Evolutionary conservation across 2,888 invertebrate species (phyloP).

Genomic region (Ferrisia virgata): DNA sequence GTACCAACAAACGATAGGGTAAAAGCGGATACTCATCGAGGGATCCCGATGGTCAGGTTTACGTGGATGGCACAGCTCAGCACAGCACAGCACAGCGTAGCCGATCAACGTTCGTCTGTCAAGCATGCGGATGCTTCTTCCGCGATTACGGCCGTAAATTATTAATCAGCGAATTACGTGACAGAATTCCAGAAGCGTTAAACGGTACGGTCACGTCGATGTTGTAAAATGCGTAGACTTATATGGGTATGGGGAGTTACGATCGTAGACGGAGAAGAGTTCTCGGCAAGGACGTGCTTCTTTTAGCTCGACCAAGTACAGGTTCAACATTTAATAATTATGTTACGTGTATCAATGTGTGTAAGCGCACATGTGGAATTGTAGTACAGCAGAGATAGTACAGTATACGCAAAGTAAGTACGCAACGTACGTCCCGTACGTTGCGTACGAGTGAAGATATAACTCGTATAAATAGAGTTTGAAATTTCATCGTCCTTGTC

Average conservation of each 20-base stretch:
- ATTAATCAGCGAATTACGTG: slow-evolving; percentile 40
- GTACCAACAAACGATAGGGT: too few species aligned
- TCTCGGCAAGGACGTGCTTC: slow-evolving; percentile 29
- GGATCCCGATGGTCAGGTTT: background rate
- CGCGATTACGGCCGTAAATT: slow-evolving; percentile 38
- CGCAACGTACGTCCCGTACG: too few species aligned
- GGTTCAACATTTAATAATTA: slow-evolving; percentile 41
- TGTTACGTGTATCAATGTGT: background rate
- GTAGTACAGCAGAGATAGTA: background rate
- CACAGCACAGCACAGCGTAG: background rate
- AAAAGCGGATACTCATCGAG: background rate
- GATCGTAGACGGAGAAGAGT: slow-evolving; percentile 2
- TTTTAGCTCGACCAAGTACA: slow-evolving; percentile 40
- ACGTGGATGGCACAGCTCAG: background rate
- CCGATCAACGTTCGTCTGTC: background rate
- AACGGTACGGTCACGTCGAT: slow-evolving; percentile 39
- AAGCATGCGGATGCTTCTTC: slow-evolving; percentile 41
- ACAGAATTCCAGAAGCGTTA: slow-evolving; percentile 42
- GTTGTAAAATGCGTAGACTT: slow-evolving; percentile 41
- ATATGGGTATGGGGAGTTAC: slow-evolving; percentile 37
- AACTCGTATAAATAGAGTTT: background rate
- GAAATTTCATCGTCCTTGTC: slow-evolving; percentile 3
- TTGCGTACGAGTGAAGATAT: too few species aligned
- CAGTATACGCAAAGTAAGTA: too few species aligned
- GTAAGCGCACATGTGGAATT: background rate